phyloP scores from a whole-genome alignment of 2,113 vertebrate species.

The Apodemus sylvaticus region DNA sequence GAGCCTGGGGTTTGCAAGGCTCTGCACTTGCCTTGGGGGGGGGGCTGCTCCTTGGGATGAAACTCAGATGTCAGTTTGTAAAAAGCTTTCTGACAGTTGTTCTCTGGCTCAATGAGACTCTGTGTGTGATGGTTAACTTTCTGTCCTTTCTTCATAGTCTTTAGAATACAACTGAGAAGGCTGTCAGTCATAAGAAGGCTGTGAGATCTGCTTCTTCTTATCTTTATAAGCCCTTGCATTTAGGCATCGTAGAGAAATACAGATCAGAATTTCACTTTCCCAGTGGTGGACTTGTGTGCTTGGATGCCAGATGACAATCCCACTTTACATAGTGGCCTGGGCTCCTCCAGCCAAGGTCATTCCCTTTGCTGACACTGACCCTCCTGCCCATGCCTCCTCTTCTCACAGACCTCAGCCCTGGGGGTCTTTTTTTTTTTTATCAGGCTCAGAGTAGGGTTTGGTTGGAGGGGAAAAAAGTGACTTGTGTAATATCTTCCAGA shows the following conservation, averaged over 20 bases:
- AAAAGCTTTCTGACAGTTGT: not conserved
- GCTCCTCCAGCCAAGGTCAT: too few relatives aligned
- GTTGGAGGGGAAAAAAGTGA: not conserved
- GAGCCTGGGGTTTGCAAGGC: not conserved
- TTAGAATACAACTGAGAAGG: not conserved
- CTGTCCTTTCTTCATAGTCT: constrained; percentile 52
- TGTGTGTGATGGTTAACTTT: not conserved
- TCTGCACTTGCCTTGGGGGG: not conserved
- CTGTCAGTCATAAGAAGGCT: not conserved
- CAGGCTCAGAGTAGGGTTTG: not conserved
- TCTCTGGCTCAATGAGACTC: not conserved
- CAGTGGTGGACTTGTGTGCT: rapidly evolving
- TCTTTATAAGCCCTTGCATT: not conserved
- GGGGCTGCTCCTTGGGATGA: not conserved
- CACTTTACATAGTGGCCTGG: not conserved
- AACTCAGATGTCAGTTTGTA: not conserved
- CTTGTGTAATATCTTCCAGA: constrained; percentile 20
- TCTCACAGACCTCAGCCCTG: too few relatives aligned
- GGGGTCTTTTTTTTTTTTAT: not conserved
- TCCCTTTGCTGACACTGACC: not conserved
- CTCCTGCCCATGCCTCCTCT: rapidly evolving
- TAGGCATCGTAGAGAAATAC: not conserved
- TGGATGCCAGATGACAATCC: rapidly evolving
- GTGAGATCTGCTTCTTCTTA: not conserved
- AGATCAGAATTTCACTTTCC: not conserved